Evolutionary conservation across 2,113 vertebrate species (phyloP), one percentile per base, ranked within the genome.

Genomic region (Aptenodytes patagonicus): DNA sequence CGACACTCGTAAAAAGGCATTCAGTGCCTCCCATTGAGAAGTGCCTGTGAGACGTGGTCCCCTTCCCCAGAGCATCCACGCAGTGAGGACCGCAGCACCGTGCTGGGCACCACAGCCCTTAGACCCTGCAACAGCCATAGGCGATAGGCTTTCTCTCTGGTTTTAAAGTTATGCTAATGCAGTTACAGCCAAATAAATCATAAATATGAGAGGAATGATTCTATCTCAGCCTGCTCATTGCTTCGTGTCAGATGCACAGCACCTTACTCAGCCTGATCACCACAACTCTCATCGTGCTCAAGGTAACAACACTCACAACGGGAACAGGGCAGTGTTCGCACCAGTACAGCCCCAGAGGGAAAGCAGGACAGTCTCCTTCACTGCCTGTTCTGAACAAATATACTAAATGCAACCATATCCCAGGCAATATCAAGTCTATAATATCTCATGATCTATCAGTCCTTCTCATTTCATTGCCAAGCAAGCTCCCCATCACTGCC

Each of bases 21-120:
- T 99, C 78, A 97, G 93, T 73, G 97, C 98, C 62, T 98, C 97
- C 49, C 95, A 4, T 6, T 97, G 98, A 20, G 98, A 98, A 46
- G 55, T 34, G 2, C 93, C 97, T 3, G 97, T 54, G 16, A 97
- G 98, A 73, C 83, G 62, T 17, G 94, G 97, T 6, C 76, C 73
- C 40, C 93, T 95, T 52, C 97, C 97, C 31, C 97, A 97, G 83
- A 97, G 98, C 73, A 96, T 92, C 75, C 98, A 96, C 62, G 83
- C 90, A 13, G 84, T 32, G 0, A 88, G 83, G 40, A 16, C 61
- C 18, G 2, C 40, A 54, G 46, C 70, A 3, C 49, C 1, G 5
- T 47, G 38, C 66, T 71, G 71, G 47, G 25, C 62, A 52, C 21
- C 46, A 9, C 44, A 54, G 73, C 42, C 93, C 77, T 34, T 9